Conservation (phyloP, 2,797 vertebrate species). For the Oryzias dopingdopingensis region DNA sequence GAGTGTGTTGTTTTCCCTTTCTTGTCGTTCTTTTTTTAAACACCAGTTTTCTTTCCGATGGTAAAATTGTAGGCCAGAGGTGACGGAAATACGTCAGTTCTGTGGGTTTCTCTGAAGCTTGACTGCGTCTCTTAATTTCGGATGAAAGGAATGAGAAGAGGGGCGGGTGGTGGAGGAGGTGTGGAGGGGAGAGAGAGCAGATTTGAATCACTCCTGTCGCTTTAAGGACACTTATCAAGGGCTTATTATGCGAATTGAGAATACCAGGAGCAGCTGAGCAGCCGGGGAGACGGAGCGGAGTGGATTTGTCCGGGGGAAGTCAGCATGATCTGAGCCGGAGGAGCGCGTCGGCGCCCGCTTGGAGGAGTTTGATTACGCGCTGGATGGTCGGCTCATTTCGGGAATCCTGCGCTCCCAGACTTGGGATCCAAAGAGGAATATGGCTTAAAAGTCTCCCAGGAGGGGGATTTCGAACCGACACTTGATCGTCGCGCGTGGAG, state of each 20-base stretch:
- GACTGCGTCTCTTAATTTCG: constrained; percentile 75
- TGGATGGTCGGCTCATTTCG: constrained; percentile 64
- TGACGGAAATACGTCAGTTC: constrained; percentile 85
- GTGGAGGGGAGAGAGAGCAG: constrained; percentile 31
- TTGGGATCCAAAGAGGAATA: constrained; percentile 66
- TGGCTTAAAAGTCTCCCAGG: constrained; percentile 55
- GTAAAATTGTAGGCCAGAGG: constrained; percentile 74
- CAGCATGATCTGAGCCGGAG: constrained; percentile 63
- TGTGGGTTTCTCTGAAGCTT: constrained; percentile 66
- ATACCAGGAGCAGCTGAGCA: constrained; percentile 69
- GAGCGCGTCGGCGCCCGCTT: constrained; percentile 57
- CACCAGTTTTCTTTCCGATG: constrained; percentile 77
- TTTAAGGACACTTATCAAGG: constrained; percentile 85
- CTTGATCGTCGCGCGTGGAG: constrained; percentile 19
- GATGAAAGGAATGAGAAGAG: constrained; percentile 55
- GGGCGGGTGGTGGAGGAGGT: constrained; percentile 11
- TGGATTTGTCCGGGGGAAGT: constrained; percentile 71
- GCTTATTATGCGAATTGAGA: constrained; percentile 76
- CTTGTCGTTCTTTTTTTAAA: constrained; percentile 36
- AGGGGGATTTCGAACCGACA: constrained; percentile 22
- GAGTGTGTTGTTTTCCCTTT: not conserved
- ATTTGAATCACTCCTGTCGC: constrained; percentile 82
- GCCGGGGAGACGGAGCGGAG: constrained; percentile 62
- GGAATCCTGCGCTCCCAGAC: constrained; percentile 71
- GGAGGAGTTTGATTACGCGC: constrained; percentile 67